phyloP scores from a whole-genome alignment of 2,797 vertebrate genomes.

The Mus caroli region DNA sequence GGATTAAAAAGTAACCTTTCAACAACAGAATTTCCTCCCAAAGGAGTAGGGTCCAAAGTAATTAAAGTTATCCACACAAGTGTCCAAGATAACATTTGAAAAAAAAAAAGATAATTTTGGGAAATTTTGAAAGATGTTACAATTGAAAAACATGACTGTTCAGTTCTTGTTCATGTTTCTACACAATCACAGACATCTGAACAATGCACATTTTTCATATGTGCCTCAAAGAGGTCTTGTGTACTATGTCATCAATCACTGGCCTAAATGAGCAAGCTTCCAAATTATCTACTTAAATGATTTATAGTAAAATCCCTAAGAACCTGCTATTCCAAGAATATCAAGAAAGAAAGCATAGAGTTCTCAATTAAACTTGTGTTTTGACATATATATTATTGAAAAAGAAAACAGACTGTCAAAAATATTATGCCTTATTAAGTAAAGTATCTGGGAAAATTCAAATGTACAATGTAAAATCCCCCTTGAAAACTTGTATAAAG shows the following conservation, averaged over 20 bases:
- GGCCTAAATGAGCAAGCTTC: not conserved
- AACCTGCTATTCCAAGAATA: not conserved
- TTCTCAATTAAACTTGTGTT: not conserved
- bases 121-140: not conserved
- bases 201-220: not conserved
- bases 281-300: not conserved
- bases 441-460: conserved; percentile 37
- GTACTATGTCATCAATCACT: not conserved
- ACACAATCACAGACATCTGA: not conserved
- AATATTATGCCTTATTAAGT: not conserved
- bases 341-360: conserved; percentile 9
- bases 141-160: not conserved
- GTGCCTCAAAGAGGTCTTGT: not conserved
- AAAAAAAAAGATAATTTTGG: not conserved
- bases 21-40: not conserved
- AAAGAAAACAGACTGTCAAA: not conserved
- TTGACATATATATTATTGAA: not conserved
- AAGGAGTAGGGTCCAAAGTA: not conserved
- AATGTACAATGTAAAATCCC: not conserved
- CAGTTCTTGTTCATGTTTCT: not conserved
- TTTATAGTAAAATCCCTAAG: not conserved
- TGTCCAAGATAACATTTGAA: not conserved
- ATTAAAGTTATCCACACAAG: not conserved
- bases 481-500: conserved; percentile 19
- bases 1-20: not conserved